phyloP scores from a whole-genome alignment of 2,113 vertebrate species.

The Crypturellus undulatus region DNA sequence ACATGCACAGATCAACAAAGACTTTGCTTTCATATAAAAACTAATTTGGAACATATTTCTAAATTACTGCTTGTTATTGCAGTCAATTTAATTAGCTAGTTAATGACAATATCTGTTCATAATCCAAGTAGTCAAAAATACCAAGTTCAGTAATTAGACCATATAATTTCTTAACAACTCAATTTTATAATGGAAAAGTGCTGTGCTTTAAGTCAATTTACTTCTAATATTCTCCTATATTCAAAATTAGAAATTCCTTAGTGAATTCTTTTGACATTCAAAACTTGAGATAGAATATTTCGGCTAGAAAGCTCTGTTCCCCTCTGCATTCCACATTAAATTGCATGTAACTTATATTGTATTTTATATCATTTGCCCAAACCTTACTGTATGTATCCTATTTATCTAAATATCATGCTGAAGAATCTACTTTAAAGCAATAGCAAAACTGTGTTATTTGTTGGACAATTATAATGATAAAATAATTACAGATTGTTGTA shows the following conservation, averaged over 20 bases:
- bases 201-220: slow-evolving; percentile 68
- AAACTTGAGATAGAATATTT: slow-evolving; percentile 55
- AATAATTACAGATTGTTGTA: slow-evolving; percentile 62
- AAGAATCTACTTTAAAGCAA: slow-evolving; percentile 49
- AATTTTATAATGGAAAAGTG: slow-evolving; percentile 71
- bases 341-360: slow-evolving; percentile 41
- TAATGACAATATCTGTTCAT: slow-evolving; percentile 81
- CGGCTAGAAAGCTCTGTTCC: slow-evolving; percentile 59
- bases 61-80: slow-evolving; percentile 76
- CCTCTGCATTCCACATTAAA: slow-evolving; percentile 49
- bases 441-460: slow-evolving; percentile 59
- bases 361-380: slow-evolving; percentile 39
- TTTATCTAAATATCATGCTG: slow-evolving; percentile 49
- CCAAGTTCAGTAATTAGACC: slow-evolving; percentile 76
- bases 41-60: slow-evolving; percentile 79
- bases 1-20: slow-evolving; percentile 77
- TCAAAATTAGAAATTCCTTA: slow-evolving; percentile 73
- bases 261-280: slow-evolving; percentile 75
- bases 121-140: slow-evolving; percentile 81
- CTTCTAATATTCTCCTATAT: slow-evolving; percentile 58
- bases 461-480: slow-evolving; percentile 58
- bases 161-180: slow-evolving; percentile 77
- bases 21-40: slow-evolving; percentile 74
- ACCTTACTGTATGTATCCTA: slow-evolving; percentile 1
- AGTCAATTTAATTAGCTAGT: slow-evolving; percentile 79